Evolutionary conservation across 2,113 vertebrate genomes (phyloP).

Genomic region (Saimiri boliviensis): DNA sequence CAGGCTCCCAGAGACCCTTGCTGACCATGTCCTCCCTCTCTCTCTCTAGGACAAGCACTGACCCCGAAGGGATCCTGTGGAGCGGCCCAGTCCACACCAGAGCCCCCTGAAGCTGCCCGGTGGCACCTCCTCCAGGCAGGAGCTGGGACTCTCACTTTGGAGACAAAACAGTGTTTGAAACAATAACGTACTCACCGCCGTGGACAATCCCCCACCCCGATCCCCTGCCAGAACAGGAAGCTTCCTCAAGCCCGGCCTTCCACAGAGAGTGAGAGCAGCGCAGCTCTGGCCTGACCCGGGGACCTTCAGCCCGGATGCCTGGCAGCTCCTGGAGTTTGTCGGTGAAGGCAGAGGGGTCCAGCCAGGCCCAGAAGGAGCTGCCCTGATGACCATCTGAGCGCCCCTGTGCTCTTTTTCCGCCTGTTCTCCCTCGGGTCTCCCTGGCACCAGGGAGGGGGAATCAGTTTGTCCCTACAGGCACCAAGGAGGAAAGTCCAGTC

Average conservation of each 20-base stretch:
- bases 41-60: conserved; percentile 86
- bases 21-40: conserved; percentile 19
- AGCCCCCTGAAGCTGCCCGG: conserved; percentile 65
- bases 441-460: not conserved
- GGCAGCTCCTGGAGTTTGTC: not conserved
- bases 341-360: not conserved
- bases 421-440: not conserved
- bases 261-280: conserved; percentile 31
- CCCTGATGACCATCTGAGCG: not conserved
- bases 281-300: not conserved
- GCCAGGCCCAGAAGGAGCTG: not conserved
- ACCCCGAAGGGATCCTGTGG: conserved; percentile 69
- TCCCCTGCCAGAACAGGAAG: conserved; percentile 51
- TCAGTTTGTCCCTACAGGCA: not conserved
- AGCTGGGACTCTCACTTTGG: conserved; percentile 79
- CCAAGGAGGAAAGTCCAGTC: not conserved
- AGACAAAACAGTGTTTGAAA: conserved; percentile 80
- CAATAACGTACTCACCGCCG: conserved; percentile 61
- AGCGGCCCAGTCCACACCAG: conserved; percentile 62
- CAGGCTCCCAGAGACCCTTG: not conserved
- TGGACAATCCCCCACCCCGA: conserved; percentile 70
- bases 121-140: conserved; percentile 74
- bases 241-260: conserved; percentile 48
- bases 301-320: not conserved
- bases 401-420: not conserved